Evolutionary conservation across 2,797 vertebrate species (phyloP).

Genomic region (Threskiornis aethiopicus): DNA sequence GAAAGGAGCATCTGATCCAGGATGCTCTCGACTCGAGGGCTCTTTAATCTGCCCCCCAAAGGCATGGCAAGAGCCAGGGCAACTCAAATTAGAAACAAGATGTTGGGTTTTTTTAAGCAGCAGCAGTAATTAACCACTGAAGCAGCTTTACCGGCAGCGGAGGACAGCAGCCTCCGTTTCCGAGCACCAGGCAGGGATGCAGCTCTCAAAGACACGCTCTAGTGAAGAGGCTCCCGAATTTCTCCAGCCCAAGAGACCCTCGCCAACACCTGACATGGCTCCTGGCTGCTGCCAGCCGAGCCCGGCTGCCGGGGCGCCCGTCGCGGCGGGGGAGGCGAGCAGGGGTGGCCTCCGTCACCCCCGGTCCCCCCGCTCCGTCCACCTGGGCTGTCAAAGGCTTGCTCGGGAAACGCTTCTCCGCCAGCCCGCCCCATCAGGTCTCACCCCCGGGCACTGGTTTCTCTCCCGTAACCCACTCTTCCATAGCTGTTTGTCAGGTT

Average conservation of each 20-base stretch:
- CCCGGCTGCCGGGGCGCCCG: background rate
- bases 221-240: background rate
- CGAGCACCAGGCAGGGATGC: background rate
- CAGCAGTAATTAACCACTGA: background rate
- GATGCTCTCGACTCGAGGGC: background rate
- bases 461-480: background rate
- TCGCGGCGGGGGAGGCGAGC: rapidly evolving
- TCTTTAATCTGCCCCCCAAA: background rate
- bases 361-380: background rate
- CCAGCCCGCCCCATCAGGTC: background rate
- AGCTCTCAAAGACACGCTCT: background rate
- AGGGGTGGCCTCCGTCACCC: background rate
- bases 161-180: background rate
- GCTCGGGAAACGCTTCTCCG: background rate
- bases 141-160: background rate
- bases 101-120: background rate
- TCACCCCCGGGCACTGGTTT: background rate
- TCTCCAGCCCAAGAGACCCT: background rate
- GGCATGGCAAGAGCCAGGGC: background rate
- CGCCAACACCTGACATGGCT: background rate
- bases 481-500: background rate
- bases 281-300: background rate
- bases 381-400: background rate
- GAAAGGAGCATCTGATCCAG: background rate
- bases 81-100: background rate